phyloP scores from a whole-genome alignment of 1,140 invertebrate genomes.

The Cepaea nemoralis region DNA sequence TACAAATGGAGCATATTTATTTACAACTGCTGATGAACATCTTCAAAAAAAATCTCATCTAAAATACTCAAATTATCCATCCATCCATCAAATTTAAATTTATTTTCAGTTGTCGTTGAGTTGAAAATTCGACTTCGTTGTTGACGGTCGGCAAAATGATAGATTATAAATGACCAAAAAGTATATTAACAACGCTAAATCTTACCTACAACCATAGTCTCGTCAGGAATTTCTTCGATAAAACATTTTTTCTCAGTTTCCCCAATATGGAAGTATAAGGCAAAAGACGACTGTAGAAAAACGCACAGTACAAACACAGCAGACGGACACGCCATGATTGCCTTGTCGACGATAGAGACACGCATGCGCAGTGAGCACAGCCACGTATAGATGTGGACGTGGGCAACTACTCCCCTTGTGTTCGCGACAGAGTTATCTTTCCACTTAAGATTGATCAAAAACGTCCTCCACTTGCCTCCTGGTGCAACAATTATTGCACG shows the following conservation, averaged over 20 bases:
- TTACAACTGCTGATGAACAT: no score
- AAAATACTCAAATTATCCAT: no score
- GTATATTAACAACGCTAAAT: neutral
- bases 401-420: neutral
- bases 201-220: conserved; percentile 96
- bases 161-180: conserved; percentile 5
- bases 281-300: conserved; percentile 55
- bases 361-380: conserved; percentile 7
- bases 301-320: conserved; percentile 40
- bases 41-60: no score
- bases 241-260: conserved; percentile 99
- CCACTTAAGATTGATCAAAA: no score
- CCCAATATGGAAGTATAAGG: conserved; percentile 96
- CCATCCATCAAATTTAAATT: no score
- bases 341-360: neutral
- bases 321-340: conserved; percentile 39
- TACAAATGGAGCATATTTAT: no score
- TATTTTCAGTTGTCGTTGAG: no score
- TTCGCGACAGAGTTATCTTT: no score
- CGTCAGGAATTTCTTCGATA: conserved; percentile 99
- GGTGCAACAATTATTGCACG: no score
- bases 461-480: no score
- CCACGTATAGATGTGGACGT: neutral
- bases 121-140: no score
- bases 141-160: no score